Conservation (phyloP, 2,113 vertebrate species). For the Cyprinus carpio region DNA sequence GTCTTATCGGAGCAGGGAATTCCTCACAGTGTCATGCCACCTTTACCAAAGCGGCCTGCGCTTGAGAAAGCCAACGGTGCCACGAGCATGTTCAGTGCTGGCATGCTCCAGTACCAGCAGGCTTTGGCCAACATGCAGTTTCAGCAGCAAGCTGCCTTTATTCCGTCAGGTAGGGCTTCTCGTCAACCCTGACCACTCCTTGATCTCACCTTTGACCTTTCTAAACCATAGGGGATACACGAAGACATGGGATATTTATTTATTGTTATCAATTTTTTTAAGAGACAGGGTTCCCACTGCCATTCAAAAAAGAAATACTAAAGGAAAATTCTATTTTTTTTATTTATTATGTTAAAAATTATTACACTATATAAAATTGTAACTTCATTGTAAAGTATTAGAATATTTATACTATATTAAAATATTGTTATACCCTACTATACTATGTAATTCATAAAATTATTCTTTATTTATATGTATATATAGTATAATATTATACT, state of each 20-base stretch:
- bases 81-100: constrained; percentile 94
- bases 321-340: no score
- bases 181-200: constrained; percentile 71
- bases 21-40: constrained; percentile 94
- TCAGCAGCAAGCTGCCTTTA: constrained; percentile 96
- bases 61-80: constrained; percentile 99
- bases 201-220: constrained; percentile 36
- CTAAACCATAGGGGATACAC: not conserved
- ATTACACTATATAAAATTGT: no score
- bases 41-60: constrained; percentile 99
- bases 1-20: constrained; percentile 85
- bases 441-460: no score
- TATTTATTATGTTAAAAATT: no score
- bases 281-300: not conserved
- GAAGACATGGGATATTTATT: not conserved
- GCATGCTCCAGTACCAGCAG: constrained; percentile 99
- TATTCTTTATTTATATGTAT: no score
- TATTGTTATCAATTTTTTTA: no score
- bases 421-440: no score
- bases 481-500: no score
- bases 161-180: constrained; percentile 93
- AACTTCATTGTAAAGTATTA: no score
- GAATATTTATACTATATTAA: no score
- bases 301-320: no score
- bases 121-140: constrained; percentile 99